These are phyloP conservation scores for Lasioglossum villosulum DNA, from an alignment of 2,888 invertebrate genomes.

Conservation along the genomic window DNA sequence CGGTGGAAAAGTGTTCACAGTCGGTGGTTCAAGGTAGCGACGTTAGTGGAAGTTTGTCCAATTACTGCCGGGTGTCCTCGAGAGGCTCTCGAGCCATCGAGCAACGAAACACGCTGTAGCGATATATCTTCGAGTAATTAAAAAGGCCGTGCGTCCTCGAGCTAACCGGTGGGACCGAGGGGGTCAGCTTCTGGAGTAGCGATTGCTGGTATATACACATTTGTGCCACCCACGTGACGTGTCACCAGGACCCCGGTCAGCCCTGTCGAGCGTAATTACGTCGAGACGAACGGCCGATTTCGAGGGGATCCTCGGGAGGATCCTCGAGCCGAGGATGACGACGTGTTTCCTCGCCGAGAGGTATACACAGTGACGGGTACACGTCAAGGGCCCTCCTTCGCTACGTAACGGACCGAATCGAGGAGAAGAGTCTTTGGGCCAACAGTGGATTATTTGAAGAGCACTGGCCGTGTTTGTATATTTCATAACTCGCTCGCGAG, in stretches of 20 bases:
- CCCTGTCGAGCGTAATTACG: conserved; percentile 65
- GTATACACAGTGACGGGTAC: conserved; percentile 49
- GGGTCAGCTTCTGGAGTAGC: conserved; percentile 19
- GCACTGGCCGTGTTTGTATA: conserved; percentile 77
- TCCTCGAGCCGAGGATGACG: conserved; percentile 47
- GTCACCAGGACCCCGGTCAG: conserved; percentile 42
- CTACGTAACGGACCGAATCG: conserved; percentile 82
- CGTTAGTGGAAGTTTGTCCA: conserved; percentile 13
- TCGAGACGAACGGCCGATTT: conserved; percentile 65
- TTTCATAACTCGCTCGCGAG: conserved; percentile 80
- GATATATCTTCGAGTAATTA: conserved; percentile 42
- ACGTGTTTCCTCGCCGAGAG: conserved; percentile 69
- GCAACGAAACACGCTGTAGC: conserved; percentile 1
- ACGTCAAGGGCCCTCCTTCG: conserved; percentile 69
- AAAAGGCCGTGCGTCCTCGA: conserved; percentile 26
- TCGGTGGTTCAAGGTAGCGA: background rate
- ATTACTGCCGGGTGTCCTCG: conserved; percentile 27
- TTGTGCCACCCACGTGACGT: conserved; percentile 58
- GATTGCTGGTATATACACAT: conserved; percentile 30
- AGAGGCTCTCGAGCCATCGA: conserved; percentile 35
- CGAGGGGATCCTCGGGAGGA: conserved; percentile 56
- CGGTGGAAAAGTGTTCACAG: background rate
- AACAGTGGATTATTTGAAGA: conserved; percentile 78
- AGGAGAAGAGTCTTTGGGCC: conserved; percentile 56
- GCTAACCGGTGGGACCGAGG: background rate